Conservation (phyloP, 2,113 vertebrate genomes). For the Isichthys henryi region DNA sequence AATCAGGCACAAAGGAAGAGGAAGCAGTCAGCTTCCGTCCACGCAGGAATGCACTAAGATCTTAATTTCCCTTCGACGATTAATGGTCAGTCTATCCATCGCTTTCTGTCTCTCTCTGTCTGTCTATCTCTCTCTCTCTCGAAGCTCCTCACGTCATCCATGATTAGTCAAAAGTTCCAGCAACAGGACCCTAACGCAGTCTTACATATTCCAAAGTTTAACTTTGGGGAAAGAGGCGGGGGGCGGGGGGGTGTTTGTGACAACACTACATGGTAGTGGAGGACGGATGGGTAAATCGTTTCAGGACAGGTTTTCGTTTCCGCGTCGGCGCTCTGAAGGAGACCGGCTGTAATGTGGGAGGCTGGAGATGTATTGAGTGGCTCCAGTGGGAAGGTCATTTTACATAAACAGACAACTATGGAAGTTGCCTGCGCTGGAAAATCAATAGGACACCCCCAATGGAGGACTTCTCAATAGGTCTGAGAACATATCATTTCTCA, state of each 20-base stretch:
- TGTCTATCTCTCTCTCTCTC: background rate
- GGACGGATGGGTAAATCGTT: background rate
- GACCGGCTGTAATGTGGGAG: background rate
- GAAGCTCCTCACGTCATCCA: background rate
- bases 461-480: background rate
- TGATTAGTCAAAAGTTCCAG: background rate
- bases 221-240: background rate
- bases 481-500: background rate
- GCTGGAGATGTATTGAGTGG: background rate
- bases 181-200: background rate
- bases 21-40: background rate
- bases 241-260: too few species aligned
- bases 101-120: background rate
- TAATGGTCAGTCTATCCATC: background rate
- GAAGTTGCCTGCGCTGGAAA: background rate
- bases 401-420: background rate
- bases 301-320: background rate
- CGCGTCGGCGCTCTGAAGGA: background rate
- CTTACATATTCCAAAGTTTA: background rate
- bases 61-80: background rate
- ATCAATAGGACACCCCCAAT: background rate
- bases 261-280: background rate
- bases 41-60: background rate
- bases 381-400: background rate
- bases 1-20: conserved; percentile 17